These are phyloP conservation scores for Drosophila nigricruria DNA, from an alignment of 2,888 invertebrate species.

Conservation along the genomic window DNA sequence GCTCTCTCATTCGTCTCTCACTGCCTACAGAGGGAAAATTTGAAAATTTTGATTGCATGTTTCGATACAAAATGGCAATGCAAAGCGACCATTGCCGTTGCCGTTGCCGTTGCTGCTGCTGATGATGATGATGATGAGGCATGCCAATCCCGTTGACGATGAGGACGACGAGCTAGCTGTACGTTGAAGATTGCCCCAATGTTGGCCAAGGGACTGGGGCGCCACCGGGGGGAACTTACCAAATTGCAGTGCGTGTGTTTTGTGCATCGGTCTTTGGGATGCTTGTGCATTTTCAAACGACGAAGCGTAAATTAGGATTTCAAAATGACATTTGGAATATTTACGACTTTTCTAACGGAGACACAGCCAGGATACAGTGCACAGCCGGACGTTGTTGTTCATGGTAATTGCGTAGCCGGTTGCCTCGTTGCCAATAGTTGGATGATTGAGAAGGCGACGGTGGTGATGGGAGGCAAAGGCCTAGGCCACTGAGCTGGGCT, in stretches of 20 bases:
- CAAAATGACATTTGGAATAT: slow-evolving; percentile 86
- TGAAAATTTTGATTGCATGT: slow-evolving; percentile 84
- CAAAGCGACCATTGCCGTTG: slow-evolving; percentile 40
- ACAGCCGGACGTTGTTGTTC: slow-evolving; percentile 72
- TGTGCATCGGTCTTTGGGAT: slow-evolving; percentile 59
- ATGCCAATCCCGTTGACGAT: slow-evolving; percentile 75
- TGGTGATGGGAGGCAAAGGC: neutral
- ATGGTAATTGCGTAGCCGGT: slow-evolving; percentile 77
- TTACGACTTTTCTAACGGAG: slow-evolving; percentile 82
- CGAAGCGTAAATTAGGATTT: slow-evolving; percentile 86
- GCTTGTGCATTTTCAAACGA: slow-evolving; percentile 82
- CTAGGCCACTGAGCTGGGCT: slow-evolving; percentile 7
- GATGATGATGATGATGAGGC: slow-evolving; percentile 70
- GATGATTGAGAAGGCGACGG: neutral
- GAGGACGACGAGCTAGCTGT: slow-evolving; percentile 42
- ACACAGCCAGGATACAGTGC: slow-evolving; percentile 30
- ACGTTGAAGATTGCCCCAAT: slow-evolving; percentile 55
- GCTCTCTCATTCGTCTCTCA: too few relatives aligned
- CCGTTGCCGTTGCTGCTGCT: neutral
- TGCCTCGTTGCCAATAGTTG: slow-evolving; percentile 29
- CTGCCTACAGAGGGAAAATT: slow-evolving; percentile 67
- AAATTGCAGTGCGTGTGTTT: slow-evolving; percentile 75
- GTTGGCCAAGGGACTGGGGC: slow-evolving; percentile 9
- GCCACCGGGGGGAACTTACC: neutral
- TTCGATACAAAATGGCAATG: slow-evolving; percentile 82